A percentile compares a stretch with the other conserved stretches of the same genome.
These are phyloP conservation scores for Ditylenchus dipsaci DNA, from an alignment of 1,140 invertebrate genomes.

Conservation along the genomic window DNA sequence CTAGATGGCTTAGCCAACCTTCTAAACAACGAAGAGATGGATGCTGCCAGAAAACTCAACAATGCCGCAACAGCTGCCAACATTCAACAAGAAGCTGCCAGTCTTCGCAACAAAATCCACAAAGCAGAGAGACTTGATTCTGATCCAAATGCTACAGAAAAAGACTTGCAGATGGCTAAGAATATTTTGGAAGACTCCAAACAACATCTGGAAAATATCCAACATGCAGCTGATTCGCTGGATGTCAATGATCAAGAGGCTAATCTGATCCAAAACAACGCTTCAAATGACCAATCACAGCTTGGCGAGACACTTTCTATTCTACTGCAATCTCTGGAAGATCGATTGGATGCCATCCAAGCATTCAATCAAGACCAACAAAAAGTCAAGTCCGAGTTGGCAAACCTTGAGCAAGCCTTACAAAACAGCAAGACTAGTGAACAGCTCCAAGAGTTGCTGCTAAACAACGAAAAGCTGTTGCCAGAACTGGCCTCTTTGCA, in stretches of 20 bases:
- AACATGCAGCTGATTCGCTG: conserved; percentile 35
- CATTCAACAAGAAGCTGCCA: not conserved
- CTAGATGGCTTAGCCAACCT: not conserved
- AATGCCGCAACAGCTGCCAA: not conserved
- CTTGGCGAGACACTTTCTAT: not conserved
- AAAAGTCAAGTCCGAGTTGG: not conserved
- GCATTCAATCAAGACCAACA: not conserved
- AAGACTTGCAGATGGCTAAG: conserved; percentile 20
- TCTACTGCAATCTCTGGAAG: conserved; percentile 32
- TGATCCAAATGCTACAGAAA: conserved; percentile 8
- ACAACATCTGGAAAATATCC: conserved; percentile 28
- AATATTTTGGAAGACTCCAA: conserved; percentile 23
- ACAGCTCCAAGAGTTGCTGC: not conserved
- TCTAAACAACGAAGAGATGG: not conserved
- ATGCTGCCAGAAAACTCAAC: not conserved
- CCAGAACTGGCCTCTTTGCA: not conserved
- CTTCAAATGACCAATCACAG: conserved; percentile 6
- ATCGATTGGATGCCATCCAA: conserved; percentile 29
- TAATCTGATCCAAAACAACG: not conserved
- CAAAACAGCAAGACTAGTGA: not conserved
- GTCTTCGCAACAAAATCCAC: conserved; percentile 2
- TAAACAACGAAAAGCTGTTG: not conserved
- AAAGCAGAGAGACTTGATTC: conserved; percentile 17
- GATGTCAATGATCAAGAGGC: conserved; percentile 6
- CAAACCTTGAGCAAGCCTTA: not conserved